phyloP scores from a whole-genome alignment of 2,113 vertebrate genomes.

The Indicator indicator region DNA sequence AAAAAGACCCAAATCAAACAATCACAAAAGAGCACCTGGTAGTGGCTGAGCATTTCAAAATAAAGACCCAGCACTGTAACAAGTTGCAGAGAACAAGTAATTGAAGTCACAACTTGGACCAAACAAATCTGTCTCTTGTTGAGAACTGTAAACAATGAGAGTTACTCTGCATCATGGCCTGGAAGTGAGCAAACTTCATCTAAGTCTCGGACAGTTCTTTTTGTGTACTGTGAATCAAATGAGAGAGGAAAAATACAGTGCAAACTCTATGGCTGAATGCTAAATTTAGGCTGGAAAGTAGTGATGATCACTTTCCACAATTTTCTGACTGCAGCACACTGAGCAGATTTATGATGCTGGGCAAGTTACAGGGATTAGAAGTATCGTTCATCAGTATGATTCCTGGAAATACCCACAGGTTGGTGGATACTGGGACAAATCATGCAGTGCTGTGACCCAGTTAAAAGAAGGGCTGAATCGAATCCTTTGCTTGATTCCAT shows the following conservation, averaged over 20 bases:
- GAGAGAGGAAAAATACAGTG: neutral
- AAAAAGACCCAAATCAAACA: neutral
- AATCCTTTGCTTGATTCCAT: slow-evolving; percentile 96
- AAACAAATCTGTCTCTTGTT: neutral
- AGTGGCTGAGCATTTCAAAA: neutral
- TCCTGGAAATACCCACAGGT: slow-evolving; percentile 80
- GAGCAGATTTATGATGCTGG: neutral
- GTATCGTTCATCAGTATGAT: neutral
- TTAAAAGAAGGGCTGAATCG: slow-evolving; percentile 97
- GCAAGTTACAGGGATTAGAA: neutral
- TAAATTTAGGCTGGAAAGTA: neutral
- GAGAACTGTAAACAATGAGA: neutral
- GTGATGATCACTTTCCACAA: neutral
- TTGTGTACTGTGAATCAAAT: neutral
- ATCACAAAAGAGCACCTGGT: neutral
- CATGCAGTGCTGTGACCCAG: slow-evolving; percentile 93
- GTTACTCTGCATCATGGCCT: neutral
- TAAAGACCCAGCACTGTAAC: neutral
- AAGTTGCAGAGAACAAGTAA: neutral
- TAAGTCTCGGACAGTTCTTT: neutral
- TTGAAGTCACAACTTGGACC: neutral
- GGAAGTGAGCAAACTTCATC: neutral
- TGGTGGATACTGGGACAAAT: slow-evolving; percentile 99
- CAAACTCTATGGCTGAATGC: neutral
- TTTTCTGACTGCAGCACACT: neutral